phyloP scores from a whole-genome alignment of 2,888 invertebrate species.

The Petrolisthes cinctipes region DNA sequence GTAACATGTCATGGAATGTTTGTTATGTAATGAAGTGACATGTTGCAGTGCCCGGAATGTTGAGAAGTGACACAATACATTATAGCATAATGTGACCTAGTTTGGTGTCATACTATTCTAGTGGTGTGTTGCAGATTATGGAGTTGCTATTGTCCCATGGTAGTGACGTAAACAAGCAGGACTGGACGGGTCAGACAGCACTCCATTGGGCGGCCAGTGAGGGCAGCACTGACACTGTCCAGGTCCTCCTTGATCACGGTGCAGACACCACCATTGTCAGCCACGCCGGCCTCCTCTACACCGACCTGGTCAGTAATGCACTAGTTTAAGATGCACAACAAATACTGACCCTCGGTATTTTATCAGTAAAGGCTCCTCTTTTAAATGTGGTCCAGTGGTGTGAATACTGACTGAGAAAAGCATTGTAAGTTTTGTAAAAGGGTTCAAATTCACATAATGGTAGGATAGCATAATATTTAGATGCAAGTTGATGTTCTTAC shows the following conservation, averaged over 20 bases:
- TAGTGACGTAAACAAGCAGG: slow-evolving; percentile 44
- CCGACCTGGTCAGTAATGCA: slow-evolving; percentile 35
- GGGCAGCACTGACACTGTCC: slow-evolving; percentile 57
- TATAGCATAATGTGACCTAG: too few species aligned
- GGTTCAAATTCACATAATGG: too few species aligned
- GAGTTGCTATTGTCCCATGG: slow-evolving; percentile 47
- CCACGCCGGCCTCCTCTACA: slow-evolving; percentile 41
- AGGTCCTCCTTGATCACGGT: slow-evolving; percentile 36
- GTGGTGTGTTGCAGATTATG: slow-evolving; percentile 31
- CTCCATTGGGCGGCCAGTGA: slow-evolving; percentile 59
- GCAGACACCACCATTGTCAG: slow-evolving; percentile 46
- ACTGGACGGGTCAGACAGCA: slow-evolving; percentile 52
- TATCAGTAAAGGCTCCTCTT: too few species aligned
- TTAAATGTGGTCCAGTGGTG: too few species aligned
- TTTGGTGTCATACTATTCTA: too few species aligned
- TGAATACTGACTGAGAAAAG: too few species aligned
- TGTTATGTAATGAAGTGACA: not conserved
- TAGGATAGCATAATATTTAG: too few species aligned
- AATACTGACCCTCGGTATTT: too few species aligned
- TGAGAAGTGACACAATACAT: not conserved
- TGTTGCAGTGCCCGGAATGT: not conserved
- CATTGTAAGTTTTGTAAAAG: too few species aligned
- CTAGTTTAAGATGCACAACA: too few species aligned
- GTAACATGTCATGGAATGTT: not conserved
- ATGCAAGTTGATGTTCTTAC: too few species aligned